Base-by-base conservation (phyloP, 2,888 invertebrate genomes). In the Lathronympha strigana region DNA sequence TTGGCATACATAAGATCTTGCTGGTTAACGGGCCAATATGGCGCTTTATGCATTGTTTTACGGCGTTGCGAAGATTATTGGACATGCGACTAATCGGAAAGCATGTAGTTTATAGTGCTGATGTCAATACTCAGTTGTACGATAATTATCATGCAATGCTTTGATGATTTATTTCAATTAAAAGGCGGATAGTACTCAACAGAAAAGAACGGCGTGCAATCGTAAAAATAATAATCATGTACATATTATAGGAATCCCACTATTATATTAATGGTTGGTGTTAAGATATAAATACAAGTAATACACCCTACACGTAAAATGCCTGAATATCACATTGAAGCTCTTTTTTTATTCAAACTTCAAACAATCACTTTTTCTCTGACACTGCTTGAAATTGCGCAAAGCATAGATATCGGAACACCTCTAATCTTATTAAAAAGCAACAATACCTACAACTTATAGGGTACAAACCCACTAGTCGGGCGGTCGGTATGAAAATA, bases 401-500 rank as follows among this genome's bases (percentile, higher is more conserved):
- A 40, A 40, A 40, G 40, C 13, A 40, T 11, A 33, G 28, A 4
- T 3, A 28, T 4, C 3, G 28, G n/a, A 36, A 13, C 36, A 36
- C 33, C 17, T 17, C 19, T 47, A 21, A 47, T 47, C 21, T 13
- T 47, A 47, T 53, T 51, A 31, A 33, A 28, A 51, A 33, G 33
- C 17, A 17, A 36, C 21, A 50, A n/a, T n/a, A 21, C 3, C 9
- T 33, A 33, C 33, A 33, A 9, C 6, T 8, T 4, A 13, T 21
- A 45, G 21, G 43, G 19, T 47, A 15, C n/a, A 40, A 31, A 28
- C 31, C 21, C 15, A 21, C 50, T 21, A 57, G 33, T 33, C 6
- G 38, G 28, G 43, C 49, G 67, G 67, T 60, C 55, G 55, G 31
- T 40, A 61, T 67, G 61, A 76, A 80, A 83, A 83, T 81, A 81